A percentile compares a stretch with the other conserved stretches of the same genome.
phyloP scores from a whole-genome alignment of 2,797 vertebrate genomes.

The Cuculus canorus region DNA sequence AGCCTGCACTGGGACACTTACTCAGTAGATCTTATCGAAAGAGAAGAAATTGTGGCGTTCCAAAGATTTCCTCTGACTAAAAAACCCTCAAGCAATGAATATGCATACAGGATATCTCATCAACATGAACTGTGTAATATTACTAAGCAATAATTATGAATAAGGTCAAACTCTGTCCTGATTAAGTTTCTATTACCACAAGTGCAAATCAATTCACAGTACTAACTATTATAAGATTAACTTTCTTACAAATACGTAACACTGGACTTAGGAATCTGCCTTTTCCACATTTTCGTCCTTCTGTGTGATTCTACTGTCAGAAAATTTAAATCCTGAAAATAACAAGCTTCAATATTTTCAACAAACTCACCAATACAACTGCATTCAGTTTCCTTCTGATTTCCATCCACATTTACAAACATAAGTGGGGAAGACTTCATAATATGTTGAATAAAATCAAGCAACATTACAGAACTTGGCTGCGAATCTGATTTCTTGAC shows the following conservation, averaged over 20 bases:
- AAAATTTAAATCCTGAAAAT: not conserved
- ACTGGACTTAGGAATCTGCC: rapidly evolving
- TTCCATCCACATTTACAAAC: constrained; percentile 89
- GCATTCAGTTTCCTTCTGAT: constrained; percentile 78
- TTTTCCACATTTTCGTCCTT: not conserved
- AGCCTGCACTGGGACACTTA: not conserved
- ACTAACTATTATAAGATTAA: not conserved
- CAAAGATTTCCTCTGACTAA: not conserved
- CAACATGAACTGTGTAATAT: rapidly evolving
- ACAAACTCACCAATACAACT: constrained; percentile 84
- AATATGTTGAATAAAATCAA: constrained; percentile 96
- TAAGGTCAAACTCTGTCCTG: not conserved
- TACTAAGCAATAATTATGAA: not conserved
- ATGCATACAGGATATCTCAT: not conserved
- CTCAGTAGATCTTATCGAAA: not conserved
- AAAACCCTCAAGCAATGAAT: not conserved
- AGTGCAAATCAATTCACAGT: not conserved
- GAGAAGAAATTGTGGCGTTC: not conserved
- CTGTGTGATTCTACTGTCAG: not conserved
- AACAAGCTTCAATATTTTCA: not conserved
- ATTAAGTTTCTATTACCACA: not conserved
- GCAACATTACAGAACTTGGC: constrained; percentile 94
- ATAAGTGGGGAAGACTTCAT: constrained; percentile 96
- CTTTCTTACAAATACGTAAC: not conserved
- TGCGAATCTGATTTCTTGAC: constrained; percentile 91